These are phyloP conservation scores for Pecten maximus DNA, from an alignment of 2,888 invertebrate species.

Conservation along the genomic window DNA sequence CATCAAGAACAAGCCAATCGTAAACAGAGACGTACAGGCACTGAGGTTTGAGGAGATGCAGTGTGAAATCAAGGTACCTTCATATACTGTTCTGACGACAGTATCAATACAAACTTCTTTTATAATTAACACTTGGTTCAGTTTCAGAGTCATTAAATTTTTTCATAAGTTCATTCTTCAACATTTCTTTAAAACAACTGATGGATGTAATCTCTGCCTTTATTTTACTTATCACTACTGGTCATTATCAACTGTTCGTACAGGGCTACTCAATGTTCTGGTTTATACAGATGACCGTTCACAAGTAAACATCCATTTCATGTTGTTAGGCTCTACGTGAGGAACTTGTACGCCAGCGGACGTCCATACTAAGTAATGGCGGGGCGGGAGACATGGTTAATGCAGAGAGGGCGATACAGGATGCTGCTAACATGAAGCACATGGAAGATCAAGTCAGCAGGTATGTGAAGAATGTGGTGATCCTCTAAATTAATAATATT, in stretches of 20 bases:
- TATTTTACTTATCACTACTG: neutral
- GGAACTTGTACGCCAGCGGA: constrained; percentile 78
- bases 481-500: neutral
- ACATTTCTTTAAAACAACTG: neutral
- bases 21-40: constrained; percentile 81
- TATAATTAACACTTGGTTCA: no score
- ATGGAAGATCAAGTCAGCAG: constrained; percentile 77
- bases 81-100: neutral
- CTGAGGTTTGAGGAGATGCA: constrained; percentile 82
- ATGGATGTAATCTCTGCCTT: neutral
- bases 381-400: constrained; percentile 52
- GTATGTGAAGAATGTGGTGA: constrained; percentile 56
- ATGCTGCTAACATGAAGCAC: constrained; percentile 71
- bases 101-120: neutral
- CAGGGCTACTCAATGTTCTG: neutral
- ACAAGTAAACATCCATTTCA: neutral
- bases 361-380: constrained; percentile 69
- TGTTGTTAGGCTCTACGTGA: constrained; percentile 75
- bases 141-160: no score
- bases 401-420: constrained; percentile 67
- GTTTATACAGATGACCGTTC: neutral
- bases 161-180: neutral
- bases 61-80: constrained; percentile 80
- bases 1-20: constrained; percentile 81
- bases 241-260: neutral